These are phyloP conservation scores for Calypte anna DNA, from an alignment of 2,113 vertebrate species.

Conservation along the genomic window DNA sequence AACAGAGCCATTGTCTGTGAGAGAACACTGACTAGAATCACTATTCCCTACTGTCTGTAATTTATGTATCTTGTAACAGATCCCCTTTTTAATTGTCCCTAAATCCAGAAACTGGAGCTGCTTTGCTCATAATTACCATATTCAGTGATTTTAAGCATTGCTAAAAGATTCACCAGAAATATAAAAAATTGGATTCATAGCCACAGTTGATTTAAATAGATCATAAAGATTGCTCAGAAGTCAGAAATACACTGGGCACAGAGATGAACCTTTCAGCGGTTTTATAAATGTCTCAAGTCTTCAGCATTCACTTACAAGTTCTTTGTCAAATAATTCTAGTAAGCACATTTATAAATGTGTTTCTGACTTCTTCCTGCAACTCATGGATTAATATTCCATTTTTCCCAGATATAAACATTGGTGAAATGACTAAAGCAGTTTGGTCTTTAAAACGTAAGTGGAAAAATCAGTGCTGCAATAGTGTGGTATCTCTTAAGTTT, in stretches of 20 bases:
- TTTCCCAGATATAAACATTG: background rate
- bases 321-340: background rate
- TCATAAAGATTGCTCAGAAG: background rate
- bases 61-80: background rate
- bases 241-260: background rate
- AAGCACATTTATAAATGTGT: background rate
- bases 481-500: background rate
- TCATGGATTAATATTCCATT: background rate
- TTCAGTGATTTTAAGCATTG: background rate
- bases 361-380: constrained; percentile 13
- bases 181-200: background rate
- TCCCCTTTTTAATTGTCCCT: background rate
- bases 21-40: background rate
- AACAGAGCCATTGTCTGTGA: background rate
- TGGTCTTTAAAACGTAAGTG: background rate
- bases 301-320: background rate
- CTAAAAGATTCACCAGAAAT: background rate
- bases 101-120: background rate
- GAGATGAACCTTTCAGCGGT: background rate
- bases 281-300: background rate
- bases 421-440: background rate
- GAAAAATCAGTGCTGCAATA: background rate
- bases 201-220: background rate
- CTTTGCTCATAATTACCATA: background rate
- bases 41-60: background rate